Evolutionary conservation across 2,888 invertebrate species (phyloP), one percentile per base, ranked within the genome.

Genomic region (Brenthis hecate): DNA sequence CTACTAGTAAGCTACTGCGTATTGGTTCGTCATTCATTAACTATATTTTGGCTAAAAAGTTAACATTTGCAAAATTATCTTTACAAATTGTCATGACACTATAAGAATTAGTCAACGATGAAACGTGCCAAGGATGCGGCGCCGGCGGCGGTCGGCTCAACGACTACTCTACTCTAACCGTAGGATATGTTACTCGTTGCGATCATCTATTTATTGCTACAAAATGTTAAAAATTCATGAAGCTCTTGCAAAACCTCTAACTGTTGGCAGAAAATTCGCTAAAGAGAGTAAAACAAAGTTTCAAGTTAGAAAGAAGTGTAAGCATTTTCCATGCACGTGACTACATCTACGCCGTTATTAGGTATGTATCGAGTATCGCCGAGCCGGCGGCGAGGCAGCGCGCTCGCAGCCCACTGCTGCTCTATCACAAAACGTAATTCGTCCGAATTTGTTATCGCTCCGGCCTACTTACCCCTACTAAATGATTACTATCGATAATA

Each of bases 41-140:
- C 89, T 91, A 91, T 89, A 89, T 89, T 91, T 91, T 92, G 91
- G 91, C 91, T 92, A 92, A 90, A 91, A 92, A 90, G 89, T 92
- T 88, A 92, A 92, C 91, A 90, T 88, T 92, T 91, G 90, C 91
- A 91, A 91, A 92, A 90, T 87, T 85, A 78, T 84, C 86, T 87
- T 91, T 85, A 91, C 91, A 92, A 91, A 91, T 89, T 89, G 89
- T 91, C 88, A 90, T 87, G 91, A 89, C 86, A 88, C 88, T 90
- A 88, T 90, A 89, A 89, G 89, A 89, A 91, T 89, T 87, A 91
- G 87, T 90, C 86, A 92, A 91, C 89, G 89, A 89, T 88, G 85
- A 84, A 81, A 84, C 85, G 80, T 85, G 85, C 84, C 88, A 80
- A 82, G 78, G 79, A 74, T 74, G 77, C 77, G 76, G 77, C 80